Conservation (phyloP, 2,797 vertebrate genomes). For the Florisuga fusca region DNA sequence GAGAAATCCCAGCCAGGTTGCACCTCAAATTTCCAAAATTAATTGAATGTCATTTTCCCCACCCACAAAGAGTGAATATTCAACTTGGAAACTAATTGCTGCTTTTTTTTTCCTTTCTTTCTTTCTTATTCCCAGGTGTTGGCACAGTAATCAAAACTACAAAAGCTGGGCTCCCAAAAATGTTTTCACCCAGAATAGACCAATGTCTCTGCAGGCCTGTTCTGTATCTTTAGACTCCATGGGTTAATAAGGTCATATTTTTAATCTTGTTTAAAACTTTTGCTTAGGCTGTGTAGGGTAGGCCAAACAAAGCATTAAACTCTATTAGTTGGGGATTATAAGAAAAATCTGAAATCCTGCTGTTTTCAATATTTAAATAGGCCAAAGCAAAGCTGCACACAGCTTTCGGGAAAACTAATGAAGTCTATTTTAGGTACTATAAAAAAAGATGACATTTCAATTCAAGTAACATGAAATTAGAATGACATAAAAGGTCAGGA, state of each 20-base stretch:
- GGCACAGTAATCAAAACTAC: background rate
- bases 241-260: slow-evolving; percentile 58
- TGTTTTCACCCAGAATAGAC: background rate
- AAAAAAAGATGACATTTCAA: slow-evolving; percentile 45
- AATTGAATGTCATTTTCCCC: background rate
- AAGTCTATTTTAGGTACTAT: slow-evolving; percentile 44
- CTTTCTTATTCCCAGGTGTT: background rate
- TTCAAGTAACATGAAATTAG: slow-evolving; percentile 31
- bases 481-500: slow-evolving; percentile 42
- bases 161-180: background rate
- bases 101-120: background rate
- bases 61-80: background rate
- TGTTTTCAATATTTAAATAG: slow-evolving; percentile 66
- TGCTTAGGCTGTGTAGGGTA: slow-evolving; percentile 33
- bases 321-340: slow-evolving; percentile 68
- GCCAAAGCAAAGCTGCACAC: slow-evolving; percentile 39
- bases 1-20: background rate
- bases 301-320: slow-evolving; percentile 67
- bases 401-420: slow-evolving; percentile 63
- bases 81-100: background rate
- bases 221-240: slow-evolving; percentile 16
- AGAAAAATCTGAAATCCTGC: slow-evolving; percentile 66
- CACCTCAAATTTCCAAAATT: background rate
- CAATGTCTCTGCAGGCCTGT: background rate
- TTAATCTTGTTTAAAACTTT: slow-evolving; percentile 69